Base-by-base conservation (phyloP, 2,888 invertebrate species). In the Spicauda simplicius region DNA sequence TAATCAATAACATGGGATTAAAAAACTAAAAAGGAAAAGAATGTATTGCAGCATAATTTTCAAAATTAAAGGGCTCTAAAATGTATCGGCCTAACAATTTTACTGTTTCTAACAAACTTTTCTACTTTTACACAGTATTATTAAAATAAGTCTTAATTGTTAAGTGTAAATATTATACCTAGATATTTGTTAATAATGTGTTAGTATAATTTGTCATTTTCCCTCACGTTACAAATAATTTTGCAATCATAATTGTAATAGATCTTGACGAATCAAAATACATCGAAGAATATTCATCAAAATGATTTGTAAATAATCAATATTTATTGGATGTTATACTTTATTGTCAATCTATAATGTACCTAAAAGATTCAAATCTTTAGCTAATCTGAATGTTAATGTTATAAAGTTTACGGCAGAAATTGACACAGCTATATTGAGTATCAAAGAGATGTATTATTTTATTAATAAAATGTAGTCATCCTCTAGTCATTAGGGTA, bases 51-150 rank as follows among this genome's bases (percentile, higher is more conserved):
- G 10, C 33, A 33, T 4, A 33, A 33, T 33, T 1, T 33, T 33
- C 33, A 33, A 33, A 33, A 33, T 33, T 33, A 10, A 33, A 33
- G 8, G 33, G 8, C 33, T 10, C 1, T 8, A 33, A 8, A 33
- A 33, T 33, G 10, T 6, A 33, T 33, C 45, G 37, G 37, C 64
- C 56, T 69, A 61, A 64, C 37, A 30, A 16, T 18, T 20, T 7
- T 50, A 41, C 19, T 53, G 18, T 53, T 11, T 61, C 19, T 61
- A 53, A 61, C 33, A 41, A 20, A 68, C 80, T 88, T 74, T 87
- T 87, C 81, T 86, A 90, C 84, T 84, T 88, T 85, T 88, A 80
- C 84, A 88, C 82, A 85, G 85, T 87, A 83, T 86, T 85, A 85
- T 78, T 83, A 82, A 75, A 70, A 55, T 82, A 81, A 80, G 79